These are phyloP conservation scores for Erpornis zantholeuca DNA, from an alignment of 2,113 vertebrate genomes.

Conservation along the genomic window DNA sequence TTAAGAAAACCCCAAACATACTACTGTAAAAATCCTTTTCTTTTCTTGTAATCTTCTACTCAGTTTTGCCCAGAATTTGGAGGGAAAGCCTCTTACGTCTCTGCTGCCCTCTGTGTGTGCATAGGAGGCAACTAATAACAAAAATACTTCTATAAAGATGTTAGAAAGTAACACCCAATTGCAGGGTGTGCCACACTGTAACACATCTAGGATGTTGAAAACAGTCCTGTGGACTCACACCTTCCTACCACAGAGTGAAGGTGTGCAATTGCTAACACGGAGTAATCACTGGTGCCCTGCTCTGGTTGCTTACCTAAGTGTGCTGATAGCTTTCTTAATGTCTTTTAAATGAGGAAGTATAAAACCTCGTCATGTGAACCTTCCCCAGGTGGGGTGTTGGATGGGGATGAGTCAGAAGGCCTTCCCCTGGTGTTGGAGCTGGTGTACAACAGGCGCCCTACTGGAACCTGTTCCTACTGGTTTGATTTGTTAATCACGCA, in stretches of 20 bases:
- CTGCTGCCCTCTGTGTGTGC: neutral
- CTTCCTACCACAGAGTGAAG: neutral
- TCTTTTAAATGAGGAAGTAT: neutral
- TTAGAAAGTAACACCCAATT: neutral
- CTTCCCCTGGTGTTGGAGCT: neutral
- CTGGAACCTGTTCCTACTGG: constrained; percentile 52
- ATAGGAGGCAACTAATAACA: neutral
- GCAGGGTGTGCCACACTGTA: neutral
- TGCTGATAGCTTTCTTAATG: constrained; percentile 7
- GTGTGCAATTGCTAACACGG: neutral
- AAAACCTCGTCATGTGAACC: neutral
- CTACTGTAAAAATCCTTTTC: neutral
- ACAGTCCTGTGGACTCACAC: neutral
- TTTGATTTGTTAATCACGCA: constrained; percentile 22
- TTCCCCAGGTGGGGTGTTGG: constrained; percentile 1
- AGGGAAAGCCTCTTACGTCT: neutral
- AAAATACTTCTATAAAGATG: neutral
- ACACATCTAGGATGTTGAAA: neutral
- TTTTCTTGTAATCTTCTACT: neutral
- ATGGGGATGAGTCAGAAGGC: constrained; percentile 41
- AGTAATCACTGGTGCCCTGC: neutral
- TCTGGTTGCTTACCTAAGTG: neutral
- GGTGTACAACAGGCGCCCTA: neutral
- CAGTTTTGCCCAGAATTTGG: neutral
- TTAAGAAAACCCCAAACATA: neutral